phyloP scores from a whole-genome alignment of 2,113 vertebrate species.

The Xenus cinereus region DNA sequence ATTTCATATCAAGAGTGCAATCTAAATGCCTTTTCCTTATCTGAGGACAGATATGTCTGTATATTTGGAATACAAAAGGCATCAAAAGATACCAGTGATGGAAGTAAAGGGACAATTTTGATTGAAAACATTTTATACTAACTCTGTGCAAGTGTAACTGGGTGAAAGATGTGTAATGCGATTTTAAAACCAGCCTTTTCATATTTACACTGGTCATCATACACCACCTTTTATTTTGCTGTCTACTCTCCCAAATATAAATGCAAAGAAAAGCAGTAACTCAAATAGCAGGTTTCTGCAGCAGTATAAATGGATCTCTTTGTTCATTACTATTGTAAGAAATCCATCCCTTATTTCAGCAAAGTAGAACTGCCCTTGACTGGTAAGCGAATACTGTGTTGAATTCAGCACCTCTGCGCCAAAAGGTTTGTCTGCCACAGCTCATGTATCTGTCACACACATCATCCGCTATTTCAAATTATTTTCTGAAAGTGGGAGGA shows the following conservation, averaged over 20 bases:
- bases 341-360: neutral
- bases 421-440: neutral
- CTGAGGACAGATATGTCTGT: neutral
- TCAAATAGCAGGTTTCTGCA: neutral
- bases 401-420: neutral
- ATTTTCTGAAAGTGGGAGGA: neutral
- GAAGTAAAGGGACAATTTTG: neutral
- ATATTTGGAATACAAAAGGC: neutral
- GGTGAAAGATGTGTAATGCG: neutral
- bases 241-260: neutral
- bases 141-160: neutral
- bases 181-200: neutral
- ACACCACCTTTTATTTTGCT: neutral
- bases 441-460: constrained; percentile 26
- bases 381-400: constrained; percentile 15
- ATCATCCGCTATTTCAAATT: neutral
- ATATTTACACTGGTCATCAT: neutral
- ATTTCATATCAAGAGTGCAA: neutral
- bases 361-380: neutral
- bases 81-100: neutral
- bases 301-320: neutral
- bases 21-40: neutral
- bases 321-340: neutral
- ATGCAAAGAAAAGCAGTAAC: neutral
- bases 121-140: neutral